Evolutionary conservation across 2,888 invertebrate genomes (phyloP), one percentile per base, ranked within the genome.

Genomic region (Escarpia spicata): DNA sequence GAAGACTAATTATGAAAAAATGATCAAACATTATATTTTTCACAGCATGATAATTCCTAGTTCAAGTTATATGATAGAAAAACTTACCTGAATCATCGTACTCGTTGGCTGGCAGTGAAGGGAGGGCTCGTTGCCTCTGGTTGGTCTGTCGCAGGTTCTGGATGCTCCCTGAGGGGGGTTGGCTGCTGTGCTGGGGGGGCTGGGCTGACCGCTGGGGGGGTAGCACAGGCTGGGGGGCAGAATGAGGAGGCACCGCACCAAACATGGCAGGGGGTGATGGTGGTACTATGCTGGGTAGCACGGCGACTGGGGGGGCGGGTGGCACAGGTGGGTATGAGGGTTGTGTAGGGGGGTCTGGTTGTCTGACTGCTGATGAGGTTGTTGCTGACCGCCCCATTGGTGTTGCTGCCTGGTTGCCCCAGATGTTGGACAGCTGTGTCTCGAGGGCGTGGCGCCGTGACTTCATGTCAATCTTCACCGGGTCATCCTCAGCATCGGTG

Each of bases 231-330:
- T 26, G 75, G 75, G 75, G 75, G 19, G 19, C 75, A 26, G 75
- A 75, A 6, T 75, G 75, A n/a, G 75, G 75, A 26, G 75, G 75
- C 75, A 75, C 6, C 3, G 75, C 75, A 19, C 75, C 75, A 75
- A 75, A 75, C 75, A 75, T 75, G 8, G 94, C 92, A 12, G 94
- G 94, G 37, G 94, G 94, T 15, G 93, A 93, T 12, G 94, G 94
- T 89, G 94, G 94, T 37, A 94, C 94, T 92, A 92, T 93, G 93
- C 43, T 93, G 94, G 6, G 94, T 94, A 43, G 93, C 93, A 19
- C 94, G 94, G 19, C 94, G 93, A 90, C 93, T 90, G 37, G 75
- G 6, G 75, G 75, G 26, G 75, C 75, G 6, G 94, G 52, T 93
- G 93, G 89, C 93, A 94, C 60, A 93, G 94, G 45, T 43, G 93